These are phyloP conservation scores for Poeciliopsis infans DNA, from an alignment of 2,797 vertebrate genomes.

Conservation along the genomic window DNA sequence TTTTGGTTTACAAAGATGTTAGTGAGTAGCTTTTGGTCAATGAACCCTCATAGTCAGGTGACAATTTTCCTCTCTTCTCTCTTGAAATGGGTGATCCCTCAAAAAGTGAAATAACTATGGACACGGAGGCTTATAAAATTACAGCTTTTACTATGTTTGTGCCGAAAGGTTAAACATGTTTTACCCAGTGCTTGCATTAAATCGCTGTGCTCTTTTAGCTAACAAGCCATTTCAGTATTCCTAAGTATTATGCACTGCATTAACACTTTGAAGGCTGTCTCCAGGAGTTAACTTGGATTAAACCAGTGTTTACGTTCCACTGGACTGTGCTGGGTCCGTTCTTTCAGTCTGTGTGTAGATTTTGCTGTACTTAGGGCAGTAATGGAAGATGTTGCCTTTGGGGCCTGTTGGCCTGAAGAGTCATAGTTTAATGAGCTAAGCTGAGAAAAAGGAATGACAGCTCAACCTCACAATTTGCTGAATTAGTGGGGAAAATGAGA, in stretches of 20 bases:
- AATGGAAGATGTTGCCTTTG: constrained; percentile 72
- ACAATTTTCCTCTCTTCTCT: constrained; percentile 71
- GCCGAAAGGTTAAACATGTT: constrained; percentile 55
- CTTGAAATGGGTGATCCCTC: constrained; percentile 78
- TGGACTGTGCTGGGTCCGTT: constrained; percentile 57
- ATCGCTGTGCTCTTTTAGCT: constrained; percentile 58
- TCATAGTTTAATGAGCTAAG: constrained; percentile 82
- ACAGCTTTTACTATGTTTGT: constrained; percentile 45
- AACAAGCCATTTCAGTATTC: constrained; percentile 73
- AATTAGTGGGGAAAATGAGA: constrained; percentile 71
- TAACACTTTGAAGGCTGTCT: constrained; percentile 56
- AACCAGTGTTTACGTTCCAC: constrained; percentile 52
- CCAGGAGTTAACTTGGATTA: constrained; percentile 64
- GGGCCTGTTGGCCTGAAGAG: constrained; percentile 77
- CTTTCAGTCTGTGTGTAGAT: constrained; percentile 65
- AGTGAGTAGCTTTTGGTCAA: constrained; percentile 75
- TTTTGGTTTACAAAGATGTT: constrained; percentile 66
- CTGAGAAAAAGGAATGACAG: constrained; percentile 75
- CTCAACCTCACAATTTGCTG: constrained; percentile 72
- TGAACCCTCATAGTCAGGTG: constrained; percentile 72
- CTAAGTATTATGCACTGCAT: constrained; percentile 63
- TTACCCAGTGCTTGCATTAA: constrained; percentile 49
- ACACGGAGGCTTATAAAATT: constrained; percentile 47
- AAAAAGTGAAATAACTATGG: constrained; percentile 65
- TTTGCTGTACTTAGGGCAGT: constrained; percentile 71